phyloP scores from a whole-genome alignment of 2,888 invertebrate species.

The Hydroisotoma schaefferi region DNA sequence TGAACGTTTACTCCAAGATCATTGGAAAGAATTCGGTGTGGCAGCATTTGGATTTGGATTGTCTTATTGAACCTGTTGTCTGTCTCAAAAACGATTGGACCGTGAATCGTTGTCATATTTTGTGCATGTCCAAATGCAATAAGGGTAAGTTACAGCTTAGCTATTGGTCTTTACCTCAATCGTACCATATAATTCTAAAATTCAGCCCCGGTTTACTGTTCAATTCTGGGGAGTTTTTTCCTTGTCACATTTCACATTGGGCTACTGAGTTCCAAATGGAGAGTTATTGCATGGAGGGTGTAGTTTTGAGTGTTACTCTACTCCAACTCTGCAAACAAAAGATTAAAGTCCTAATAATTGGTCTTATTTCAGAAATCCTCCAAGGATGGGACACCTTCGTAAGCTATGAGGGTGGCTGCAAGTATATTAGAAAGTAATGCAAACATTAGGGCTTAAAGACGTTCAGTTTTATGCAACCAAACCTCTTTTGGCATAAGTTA shows the following conservation, averaged over 20 bases:
- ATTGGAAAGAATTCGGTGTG: slow-evolving; percentile 1
- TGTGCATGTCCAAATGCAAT: neutral
- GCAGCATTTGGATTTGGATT: slow-evolving; percentile 20
- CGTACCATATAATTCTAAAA: too few relatives aligned
- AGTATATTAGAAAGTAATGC: neutral
- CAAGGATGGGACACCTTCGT: slow-evolving; percentile 9
- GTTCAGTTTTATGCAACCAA: neutral
- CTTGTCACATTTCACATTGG: too few relatives aligned
- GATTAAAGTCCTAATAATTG: neutral
- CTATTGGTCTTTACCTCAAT: too few relatives aligned
- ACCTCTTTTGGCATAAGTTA: neutral
- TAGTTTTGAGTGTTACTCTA: too few relatives aligned
- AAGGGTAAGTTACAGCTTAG: neutral
- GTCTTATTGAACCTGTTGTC: slow-evolving; percentile 14
- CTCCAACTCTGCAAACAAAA: too few relatives aligned
- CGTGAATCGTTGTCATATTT: slow-evolving; percentile 10
- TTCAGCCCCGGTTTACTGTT: too few relatives aligned
- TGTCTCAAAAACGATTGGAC: slow-evolving; percentile 29
- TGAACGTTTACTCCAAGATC: slow-evolving; percentile 22
- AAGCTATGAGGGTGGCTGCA: slow-evolving; percentile 4
- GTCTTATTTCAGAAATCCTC: slow-evolving; percentile 4
- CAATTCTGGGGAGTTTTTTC: too few relatives aligned
- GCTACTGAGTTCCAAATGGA: too few relatives aligned
- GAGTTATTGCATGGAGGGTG: too few relatives aligned
- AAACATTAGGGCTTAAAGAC: too few relatives aligned